These are phyloP conservation scores for Zootermopsis nevadensis DNA, from an alignment of 2,888 invertebrate genomes.

Conservation along the genomic window DNA sequence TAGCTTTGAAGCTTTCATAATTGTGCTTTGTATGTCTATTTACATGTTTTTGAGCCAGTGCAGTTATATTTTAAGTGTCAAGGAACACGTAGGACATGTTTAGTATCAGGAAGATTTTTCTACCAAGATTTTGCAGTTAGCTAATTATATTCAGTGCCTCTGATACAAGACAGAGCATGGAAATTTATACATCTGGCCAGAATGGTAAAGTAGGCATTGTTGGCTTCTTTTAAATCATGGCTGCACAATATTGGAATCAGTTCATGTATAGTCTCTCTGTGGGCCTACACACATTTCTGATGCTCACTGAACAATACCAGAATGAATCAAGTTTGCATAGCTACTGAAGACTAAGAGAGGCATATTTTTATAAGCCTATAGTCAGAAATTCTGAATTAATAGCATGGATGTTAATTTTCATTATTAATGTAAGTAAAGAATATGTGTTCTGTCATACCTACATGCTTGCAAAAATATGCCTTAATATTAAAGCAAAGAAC, in stretches of 20 bases:
- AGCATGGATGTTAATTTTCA: not conserved
- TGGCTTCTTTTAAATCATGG: not conserved
- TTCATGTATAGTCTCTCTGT: not conserved
- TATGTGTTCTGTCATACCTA: not conserved
- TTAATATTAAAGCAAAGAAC: slow-evolving; percentile 7
- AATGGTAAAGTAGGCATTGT: not conserved
- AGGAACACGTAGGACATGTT: slow-evolving; percentile 36
- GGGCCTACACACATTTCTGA: slow-evolving; percentile 18
- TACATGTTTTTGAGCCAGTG: slow-evolving; percentile 41
- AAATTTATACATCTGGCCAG: slow-evolving; percentile 7
- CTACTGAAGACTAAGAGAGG: slow-evolving; percentile 6
- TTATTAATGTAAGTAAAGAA: not conserved
- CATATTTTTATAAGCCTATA: slow-evolving; percentile 39
- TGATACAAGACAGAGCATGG: slow-evolving; percentile 25
- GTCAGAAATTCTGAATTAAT: not conserved
- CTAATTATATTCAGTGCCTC: slow-evolving; percentile 28
- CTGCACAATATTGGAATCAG: not conserved
- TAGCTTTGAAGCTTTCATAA: slow-evolving; percentile 40
- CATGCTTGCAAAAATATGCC: slow-evolving; percentile 35
- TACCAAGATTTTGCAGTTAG: slow-evolving; percentile 27
- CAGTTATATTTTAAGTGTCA: slow-evolving; percentile 43
- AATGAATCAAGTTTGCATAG: not conserved
- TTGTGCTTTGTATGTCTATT: slow-evolving; percentile 42
- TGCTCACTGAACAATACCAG: not conserved
- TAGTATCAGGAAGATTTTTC: slow-evolving; percentile 33